Evolutionary conservation across 1,140 invertebrate species (phyloP).

Genomic region (Papilio glaucus): DNA sequence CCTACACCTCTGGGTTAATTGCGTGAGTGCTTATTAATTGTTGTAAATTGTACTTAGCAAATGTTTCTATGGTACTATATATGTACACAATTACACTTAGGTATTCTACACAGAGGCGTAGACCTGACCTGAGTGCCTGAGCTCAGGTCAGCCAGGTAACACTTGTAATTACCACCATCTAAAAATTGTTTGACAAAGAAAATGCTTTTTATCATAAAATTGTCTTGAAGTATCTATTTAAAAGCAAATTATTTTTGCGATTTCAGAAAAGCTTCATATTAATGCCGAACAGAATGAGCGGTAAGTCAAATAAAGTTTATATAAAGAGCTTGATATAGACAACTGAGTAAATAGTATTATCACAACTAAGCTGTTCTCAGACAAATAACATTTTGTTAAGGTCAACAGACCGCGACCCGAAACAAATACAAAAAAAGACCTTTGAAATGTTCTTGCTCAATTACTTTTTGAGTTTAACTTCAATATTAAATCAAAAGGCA

Average conservation of each 20-base stretch:
- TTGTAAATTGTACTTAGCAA: neutral
- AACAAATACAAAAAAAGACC: slow-evolving; percentile 1
- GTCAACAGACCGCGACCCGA: slow-evolving; percentile 1
- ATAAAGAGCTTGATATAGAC: neutral
- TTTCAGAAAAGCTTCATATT: neutral
- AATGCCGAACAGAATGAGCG: neutral
- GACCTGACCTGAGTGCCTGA: too few relatives aligned
- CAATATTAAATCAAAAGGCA: neutral
- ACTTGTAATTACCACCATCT: too few relatives aligned
- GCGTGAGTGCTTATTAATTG: too few relatives aligned
- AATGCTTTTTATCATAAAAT: too few relatives aligned
- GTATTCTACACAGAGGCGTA: too few relatives aligned
- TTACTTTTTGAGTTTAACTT: neutral
- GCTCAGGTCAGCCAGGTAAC: too few relatives aligned
- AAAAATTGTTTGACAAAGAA: too few relatives aligned
- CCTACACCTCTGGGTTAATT: too few relatives aligned
- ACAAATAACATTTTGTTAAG: slow-evolving; percentile 8
- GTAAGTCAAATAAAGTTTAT: neutral
- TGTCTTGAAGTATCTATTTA: neutral
- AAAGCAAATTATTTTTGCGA: neutral
- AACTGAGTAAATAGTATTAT: slow-evolving; percentile 10
- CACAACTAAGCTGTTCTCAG: slow-evolving; percentile 16
- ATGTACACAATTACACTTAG: too few relatives aligned
- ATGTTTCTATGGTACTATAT: too few relatives aligned
- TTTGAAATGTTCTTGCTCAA: neutral